Percentiles rank a stretch among this genome's conserved stretches.
Conservation (phyloP, 2,113 vertebrate genomes). For the Pygoscelis antarcticus region DNA sequence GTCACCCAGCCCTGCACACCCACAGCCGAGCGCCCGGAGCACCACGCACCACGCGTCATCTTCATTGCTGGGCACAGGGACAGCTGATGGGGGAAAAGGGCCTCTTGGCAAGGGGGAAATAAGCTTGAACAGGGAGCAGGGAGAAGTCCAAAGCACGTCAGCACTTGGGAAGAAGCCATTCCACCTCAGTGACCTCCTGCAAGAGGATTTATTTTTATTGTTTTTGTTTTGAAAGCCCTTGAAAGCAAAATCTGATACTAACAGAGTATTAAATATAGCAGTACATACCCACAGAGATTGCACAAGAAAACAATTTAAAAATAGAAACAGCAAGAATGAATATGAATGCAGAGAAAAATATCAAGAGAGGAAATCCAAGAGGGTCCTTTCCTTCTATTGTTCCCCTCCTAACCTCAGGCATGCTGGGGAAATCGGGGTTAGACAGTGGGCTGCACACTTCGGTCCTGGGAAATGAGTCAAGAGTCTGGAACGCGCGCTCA, state of each 20-base stretch:
- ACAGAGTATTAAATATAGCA: constrained; percentile 28
- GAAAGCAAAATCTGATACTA: constrained; percentile 42
- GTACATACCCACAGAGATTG: background rate
- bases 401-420: background rate
- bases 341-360: background rate
- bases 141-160: background rate
- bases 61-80: background rate
- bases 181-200: constrained; percentile 4
- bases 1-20: background rate
- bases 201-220: background rate
- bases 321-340: background rate
- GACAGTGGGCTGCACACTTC: background rate
- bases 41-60: fast-evolving
- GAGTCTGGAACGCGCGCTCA: background rate
- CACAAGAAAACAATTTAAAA: constrained; percentile 15
- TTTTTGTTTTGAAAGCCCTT: constrained; percentile 33
- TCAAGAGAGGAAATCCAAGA: background rate
- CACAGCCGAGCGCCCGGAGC: fast-evolving
- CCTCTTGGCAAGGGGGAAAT: background rate
- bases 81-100: background rate
- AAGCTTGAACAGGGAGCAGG: background rate
- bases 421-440: fast-evolving
- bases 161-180: background rate
- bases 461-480: background rate
- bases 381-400: background rate